phyloP scores from a whole-genome alignment of 2,888 invertebrate species.

The Drosophila helvetica region DNA sequence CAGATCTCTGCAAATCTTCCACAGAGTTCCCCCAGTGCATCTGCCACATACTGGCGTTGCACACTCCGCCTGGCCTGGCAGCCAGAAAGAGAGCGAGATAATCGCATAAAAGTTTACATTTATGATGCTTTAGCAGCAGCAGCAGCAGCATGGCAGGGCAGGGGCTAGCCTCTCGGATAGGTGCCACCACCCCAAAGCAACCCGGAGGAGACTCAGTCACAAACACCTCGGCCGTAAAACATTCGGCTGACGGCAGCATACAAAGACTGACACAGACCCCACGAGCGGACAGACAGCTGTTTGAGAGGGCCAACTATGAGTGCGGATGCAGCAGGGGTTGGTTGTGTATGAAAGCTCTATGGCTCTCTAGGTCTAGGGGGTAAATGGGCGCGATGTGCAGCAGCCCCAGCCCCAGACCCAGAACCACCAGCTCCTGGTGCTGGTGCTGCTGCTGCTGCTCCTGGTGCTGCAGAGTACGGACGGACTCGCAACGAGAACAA shows the following conservation, averaged over 20 bases:
- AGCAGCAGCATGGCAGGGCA: conserved; percentile 41
- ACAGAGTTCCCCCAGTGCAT: conserved; percentile 36
- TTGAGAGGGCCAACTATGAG: conserved; percentile 24
- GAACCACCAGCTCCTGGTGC: too few relatives aligned
- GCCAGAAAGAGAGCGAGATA: conserved; percentile 68
- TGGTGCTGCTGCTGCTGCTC: conserved; percentile 2
- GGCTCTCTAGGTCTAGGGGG: conserved; percentile 20
- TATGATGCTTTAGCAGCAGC: conserved; percentile 63
- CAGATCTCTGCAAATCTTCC: not conserved
- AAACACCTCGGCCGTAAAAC: conserved; percentile 78
- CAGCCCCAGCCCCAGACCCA: too few relatives aligned
- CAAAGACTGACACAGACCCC: conserved; percentile 66
- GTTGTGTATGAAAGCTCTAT: conserved; percentile 3
- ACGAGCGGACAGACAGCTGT: conserved; percentile 26
- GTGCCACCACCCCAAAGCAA: conserved; percentile 39
- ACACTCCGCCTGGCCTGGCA: conserved; percentile 45
- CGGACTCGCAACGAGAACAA: conserved; percentile 56
- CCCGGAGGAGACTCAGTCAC: conserved; percentile 43
- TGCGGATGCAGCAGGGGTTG: conserved; percentile 10
- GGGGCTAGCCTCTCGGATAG: conserved; percentile 52
- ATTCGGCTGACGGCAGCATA: conserved; percentile 75
- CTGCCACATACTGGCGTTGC: conserved; percentile 4
- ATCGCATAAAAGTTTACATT: conserved; percentile 78
- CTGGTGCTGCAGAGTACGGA: conserved; percentile 7
- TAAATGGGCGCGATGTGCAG: conserved; percentile 31